Conservation (phyloP, 1,140 invertebrate genomes). For the Antheraea pernyi region DNA sequence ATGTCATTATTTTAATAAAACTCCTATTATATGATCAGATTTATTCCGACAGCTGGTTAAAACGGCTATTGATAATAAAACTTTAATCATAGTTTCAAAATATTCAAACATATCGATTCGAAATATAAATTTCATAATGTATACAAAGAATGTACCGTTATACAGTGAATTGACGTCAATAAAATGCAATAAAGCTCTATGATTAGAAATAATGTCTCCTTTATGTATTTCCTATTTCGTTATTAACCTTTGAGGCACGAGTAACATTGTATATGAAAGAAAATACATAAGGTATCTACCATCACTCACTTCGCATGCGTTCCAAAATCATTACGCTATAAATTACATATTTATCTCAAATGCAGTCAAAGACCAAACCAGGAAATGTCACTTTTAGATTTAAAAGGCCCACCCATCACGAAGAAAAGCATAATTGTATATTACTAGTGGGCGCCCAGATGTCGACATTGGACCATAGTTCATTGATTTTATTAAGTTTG, state of each 20-base stretch:
- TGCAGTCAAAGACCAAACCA: too few relatives aligned
- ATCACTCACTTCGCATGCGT: too few relatives aligned
- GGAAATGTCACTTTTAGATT: too few relatives aligned
- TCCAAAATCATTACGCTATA: not conserved
- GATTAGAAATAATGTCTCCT: not conserved
- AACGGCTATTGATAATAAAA: not conserved
- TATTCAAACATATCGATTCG: not conserved
- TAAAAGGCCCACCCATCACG: too few relatives aligned
- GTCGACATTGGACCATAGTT: too few relatives aligned
- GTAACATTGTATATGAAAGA: not conserved
- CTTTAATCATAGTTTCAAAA: not conserved
- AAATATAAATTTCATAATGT: not conserved
- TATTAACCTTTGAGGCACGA: not conserved
- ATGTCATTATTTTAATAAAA: not conserved
- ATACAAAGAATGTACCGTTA: not conserved
- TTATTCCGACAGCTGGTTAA: not conserved
- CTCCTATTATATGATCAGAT: not conserved
- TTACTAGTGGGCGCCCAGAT: too few relatives aligned
- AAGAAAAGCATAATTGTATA: too few relatives aligned
- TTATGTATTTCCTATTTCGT: not conserved
- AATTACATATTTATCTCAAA: not conserved
- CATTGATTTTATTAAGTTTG: too few relatives aligned
- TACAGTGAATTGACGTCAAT: not conserved
- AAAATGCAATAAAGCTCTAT: not conserved
- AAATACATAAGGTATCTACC: not conserved